Base-by-base conservation (phyloP, 2,797 vertebrate species). In the Lepidocolaptes lacrymiger region DNA sequence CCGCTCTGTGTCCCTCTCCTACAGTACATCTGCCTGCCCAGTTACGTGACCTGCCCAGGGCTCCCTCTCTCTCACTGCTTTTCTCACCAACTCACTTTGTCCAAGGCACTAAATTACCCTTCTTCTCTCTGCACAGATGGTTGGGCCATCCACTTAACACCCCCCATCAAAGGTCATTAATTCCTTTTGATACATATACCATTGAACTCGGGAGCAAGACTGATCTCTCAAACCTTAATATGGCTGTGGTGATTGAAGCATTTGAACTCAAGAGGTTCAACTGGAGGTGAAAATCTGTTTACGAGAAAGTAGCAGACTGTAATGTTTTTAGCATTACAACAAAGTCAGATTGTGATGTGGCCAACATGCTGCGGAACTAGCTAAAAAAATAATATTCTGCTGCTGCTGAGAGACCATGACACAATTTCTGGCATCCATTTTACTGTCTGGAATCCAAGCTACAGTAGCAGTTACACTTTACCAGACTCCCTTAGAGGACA, bases 341-440 rank as follows among this genome's bases (percentile, higher is more conserved):
- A 67, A 85, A 93, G 77, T 89, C 67, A 34, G n/a, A 54, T n/a
- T 89, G 88, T 56, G 85, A 90, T 82, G 56, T 27, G 46, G 85
- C 75, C 85, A 95, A 85, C 46, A n/a, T 6, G 46, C 76, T 77
- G 56, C 64, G 89, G 64, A 93, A 39, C 17, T 27, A 91, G 72
- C 23, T 41, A 74, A 71, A 67, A 49, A 71, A 56, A 23, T 14
- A 63, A 51, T 18, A 69, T 34, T 76, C 59, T 89, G 36, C 77
- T 92, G 74, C 86, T 92, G 75, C 30, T 68, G 74, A 46, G 86
- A 96, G 78, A 93, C 81, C 78, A 85, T 93, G 95, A 95, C 76
- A 93, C 84, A 95, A 93, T 85, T 91, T 85, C 88, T 97, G 96
- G 96, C 91, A 93, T 39, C n/a, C 51, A 39, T 64, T 85, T 77